Percentiles rank a stretch among this genome's conserved stretches.
phyloP scores from a whole-genome alignment of 2,888 invertebrate species.

The Zygogramma bicolorata region DNA sequence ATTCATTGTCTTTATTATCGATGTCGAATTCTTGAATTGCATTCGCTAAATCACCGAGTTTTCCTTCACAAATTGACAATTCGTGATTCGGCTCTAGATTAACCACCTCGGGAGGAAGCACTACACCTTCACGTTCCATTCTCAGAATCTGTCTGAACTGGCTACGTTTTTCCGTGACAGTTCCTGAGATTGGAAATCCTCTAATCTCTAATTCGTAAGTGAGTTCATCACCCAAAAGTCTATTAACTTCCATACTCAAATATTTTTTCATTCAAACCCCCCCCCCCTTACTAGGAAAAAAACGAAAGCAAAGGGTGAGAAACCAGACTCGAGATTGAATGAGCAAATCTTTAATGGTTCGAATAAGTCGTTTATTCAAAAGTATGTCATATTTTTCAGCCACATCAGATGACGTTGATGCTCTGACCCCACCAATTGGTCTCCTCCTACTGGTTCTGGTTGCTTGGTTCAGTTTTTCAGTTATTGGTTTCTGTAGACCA shows the following conservation, averaged over 20 bases:
- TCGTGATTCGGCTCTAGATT: background rate
- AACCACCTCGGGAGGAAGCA: background rate
- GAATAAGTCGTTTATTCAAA: too few species aligned
- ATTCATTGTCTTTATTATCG: constrained; percentile 17
- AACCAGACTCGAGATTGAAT: too few species aligned
- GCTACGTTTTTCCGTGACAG: constrained; percentile 9
- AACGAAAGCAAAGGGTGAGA: too few species aligned
- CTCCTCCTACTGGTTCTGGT: too few species aligned
- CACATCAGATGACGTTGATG: too few species aligned
- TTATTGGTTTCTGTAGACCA: too few species aligned
- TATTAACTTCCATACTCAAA: constrained; percentile 16
- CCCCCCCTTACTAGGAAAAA: too few species aligned
- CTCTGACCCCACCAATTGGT: too few species aligned
- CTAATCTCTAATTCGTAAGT: constrained; percentile 13
- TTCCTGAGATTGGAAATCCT: background rate
- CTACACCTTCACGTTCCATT: background rate
- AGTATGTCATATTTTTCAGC: too few species aligned
- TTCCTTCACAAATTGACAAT: background rate
- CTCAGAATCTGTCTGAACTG: background rate
- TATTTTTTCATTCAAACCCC: too few species aligned
- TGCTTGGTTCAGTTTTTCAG: too few species aligned
- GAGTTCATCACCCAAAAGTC: constrained; percentile 10
- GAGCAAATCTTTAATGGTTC: too few species aligned
- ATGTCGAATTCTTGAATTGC: background rate
- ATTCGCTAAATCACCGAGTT: background rate